These are phyloP conservation scores for Petrocephalus schoutedeni DNA, from an alignment of 2,797 vertebrate species.

Conservation along the genomic window DNA sequence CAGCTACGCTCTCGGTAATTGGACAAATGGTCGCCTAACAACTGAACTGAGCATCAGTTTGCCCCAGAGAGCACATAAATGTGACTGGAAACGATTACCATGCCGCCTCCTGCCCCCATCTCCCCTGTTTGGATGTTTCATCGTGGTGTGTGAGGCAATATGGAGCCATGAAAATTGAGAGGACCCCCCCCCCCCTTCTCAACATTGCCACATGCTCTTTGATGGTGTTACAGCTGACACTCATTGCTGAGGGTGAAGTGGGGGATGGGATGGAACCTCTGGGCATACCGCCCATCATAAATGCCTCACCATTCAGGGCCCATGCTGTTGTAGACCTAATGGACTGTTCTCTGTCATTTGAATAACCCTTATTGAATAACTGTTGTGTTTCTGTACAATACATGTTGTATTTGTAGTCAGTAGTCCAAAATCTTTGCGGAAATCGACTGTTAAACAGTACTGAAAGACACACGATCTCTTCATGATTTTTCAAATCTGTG, in stretches of 20 bases:
- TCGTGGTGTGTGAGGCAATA: neutral
- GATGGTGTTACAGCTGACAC: constrained; percentile 4
- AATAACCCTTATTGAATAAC: neutral
- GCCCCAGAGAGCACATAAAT: neutral
- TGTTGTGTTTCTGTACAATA: neutral
- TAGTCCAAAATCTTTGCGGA: neutral
- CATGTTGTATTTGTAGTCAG: neutral
- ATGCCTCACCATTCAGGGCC: neutral
- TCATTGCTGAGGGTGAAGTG: neutral
- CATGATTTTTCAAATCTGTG: neutral
- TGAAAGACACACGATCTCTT: neutral
- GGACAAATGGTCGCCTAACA: neutral
- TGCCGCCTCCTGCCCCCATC: neutral
- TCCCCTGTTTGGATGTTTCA: neutral
- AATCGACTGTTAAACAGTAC: neutral
- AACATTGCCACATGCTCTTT: neutral
- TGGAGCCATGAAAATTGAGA: neutral
- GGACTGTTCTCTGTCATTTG: neutral
- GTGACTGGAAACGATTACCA: neutral
- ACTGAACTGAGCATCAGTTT: neutral
- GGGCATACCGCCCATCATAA: neutral
- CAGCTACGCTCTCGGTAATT: neutral
- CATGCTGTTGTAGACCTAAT: neutral
- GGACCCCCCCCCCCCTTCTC: neutral
- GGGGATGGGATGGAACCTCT: neutral